Evolutionary conservation across 64 coral and sea anemone genomes (phyloP).

Genomic region (Pocillopora verrucosa): DNA sequence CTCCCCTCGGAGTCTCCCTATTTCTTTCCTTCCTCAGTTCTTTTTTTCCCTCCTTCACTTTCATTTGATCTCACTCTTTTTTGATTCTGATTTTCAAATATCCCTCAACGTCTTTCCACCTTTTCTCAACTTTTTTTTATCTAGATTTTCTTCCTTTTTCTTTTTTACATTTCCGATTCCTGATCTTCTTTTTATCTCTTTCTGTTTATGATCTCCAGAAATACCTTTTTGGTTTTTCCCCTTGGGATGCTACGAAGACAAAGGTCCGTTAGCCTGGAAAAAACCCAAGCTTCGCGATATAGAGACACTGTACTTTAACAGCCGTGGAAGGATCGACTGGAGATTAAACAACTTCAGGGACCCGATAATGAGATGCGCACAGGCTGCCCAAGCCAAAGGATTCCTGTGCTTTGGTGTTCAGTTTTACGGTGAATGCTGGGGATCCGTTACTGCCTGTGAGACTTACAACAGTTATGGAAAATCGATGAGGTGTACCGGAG

Average conservation of each 20-base stretch:
- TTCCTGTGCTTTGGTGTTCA: slow-evolving; percentile 12
- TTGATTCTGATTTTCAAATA: too few relatives aligned
- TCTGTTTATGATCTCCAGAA: not conserved
- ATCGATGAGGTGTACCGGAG: not conserved
- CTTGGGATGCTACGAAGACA: not conserved
- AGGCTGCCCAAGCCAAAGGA: not conserved
- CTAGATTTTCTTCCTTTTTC: not conserved
- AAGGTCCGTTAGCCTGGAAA: not conserved
- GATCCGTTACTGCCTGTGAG: not conserved
- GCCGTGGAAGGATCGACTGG: not conserved
- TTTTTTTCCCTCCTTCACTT: too few relatives aligned
- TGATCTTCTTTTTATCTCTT: not conserved
- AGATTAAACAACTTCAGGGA: not conserved
- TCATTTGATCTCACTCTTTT: too few relatives aligned
- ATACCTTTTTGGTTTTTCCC: not conserved
- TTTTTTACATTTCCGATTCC: not conserved
- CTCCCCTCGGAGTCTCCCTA: too few relatives aligned
- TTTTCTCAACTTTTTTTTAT: too few relatives aligned
- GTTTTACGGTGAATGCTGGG: slow-evolving; percentile 21
- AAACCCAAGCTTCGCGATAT: not conserved
- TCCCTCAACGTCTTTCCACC: too few relatives aligned
- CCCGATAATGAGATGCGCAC: not conserved
- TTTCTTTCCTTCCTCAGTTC: too few relatives aligned
- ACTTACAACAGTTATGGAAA: not conserved
- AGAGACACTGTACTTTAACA: not conserved